Conservation (phyloP, 2,888 invertebrate genomes). For the Ferrisia virgata region DNA sequence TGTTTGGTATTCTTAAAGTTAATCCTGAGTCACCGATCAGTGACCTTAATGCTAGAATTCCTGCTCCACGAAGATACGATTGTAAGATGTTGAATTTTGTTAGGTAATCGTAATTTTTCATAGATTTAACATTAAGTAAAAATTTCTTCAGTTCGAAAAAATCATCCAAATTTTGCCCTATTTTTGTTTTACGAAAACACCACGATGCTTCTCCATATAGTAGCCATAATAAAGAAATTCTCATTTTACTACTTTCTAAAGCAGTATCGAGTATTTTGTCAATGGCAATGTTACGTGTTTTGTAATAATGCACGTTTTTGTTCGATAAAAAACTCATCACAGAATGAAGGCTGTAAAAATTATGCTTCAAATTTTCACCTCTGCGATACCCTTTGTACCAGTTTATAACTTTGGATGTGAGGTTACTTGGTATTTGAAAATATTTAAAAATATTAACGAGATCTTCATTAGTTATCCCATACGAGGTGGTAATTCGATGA, state of each 20-base stretch:
- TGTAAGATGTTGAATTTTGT: not conserved
- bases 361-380: not conserved
- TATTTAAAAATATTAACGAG: not conserved
- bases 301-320: not conserved
- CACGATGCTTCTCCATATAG: not conserved
- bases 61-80: not conserved
- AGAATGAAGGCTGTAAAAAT: not conserved
- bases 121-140: not conserved
- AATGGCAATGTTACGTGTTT: not conserved
- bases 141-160: not conserved
- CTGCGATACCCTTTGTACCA: not conserved
- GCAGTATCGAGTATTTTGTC: not conserved
- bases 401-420: not conserved
- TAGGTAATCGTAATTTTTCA: not conserved
- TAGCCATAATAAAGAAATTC: not conserved
- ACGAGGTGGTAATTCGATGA: not conserved
- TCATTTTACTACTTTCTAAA: not conserved
- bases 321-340: not conserved
- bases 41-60: not conserved
- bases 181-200: not conserved
- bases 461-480: not conserved
- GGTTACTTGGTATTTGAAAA: not conserved
- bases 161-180: not conserved
- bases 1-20: not conserved
- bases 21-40: not conserved